phyloP scores from a whole-genome alignment of 2,888 invertebrate genomes.

The Mechanitis messenoides region DNA sequence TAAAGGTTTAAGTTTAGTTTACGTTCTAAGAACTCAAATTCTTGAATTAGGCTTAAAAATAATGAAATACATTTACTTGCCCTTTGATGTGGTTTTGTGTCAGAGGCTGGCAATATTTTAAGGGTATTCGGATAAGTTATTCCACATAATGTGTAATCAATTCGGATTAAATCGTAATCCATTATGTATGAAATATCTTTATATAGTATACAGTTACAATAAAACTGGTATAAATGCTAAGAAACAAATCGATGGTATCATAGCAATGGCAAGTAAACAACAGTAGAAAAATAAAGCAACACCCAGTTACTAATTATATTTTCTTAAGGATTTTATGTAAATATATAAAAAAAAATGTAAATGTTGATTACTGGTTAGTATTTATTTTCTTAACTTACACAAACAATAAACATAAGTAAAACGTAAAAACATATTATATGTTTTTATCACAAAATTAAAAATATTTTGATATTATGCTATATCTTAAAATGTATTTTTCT shows the following conservation, averaged over 20 bases:
- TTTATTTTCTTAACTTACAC: too few relatives aligned
- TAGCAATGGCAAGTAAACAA: conserved; percentile 20
- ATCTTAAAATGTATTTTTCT: too few relatives aligned
- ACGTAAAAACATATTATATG: too few relatives aligned
- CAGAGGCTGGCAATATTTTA: conserved; percentile 82
- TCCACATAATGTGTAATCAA: conserved; percentile 90
- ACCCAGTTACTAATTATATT: not conserved
- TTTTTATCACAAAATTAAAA: too few relatives aligned
- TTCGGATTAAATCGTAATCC: conserved; percentile 86
- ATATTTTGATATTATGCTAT: too few relatives aligned
- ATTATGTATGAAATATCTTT: conserved; percentile 53
- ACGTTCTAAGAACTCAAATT: not conserved
- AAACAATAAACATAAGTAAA: too few relatives aligned
- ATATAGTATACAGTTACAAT: not conserved
- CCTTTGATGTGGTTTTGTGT: conserved; percentile 80
- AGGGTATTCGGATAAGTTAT: conserved; percentile 86
- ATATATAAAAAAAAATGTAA: too few relatives aligned
- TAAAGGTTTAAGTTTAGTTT: not conserved
- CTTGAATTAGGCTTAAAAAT: too few relatives aligned
- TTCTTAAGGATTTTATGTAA: too few relatives aligned
- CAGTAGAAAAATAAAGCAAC: conserved; percentile 1
- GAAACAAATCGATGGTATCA: conserved; percentile 23
- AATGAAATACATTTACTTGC: conserved; percentile 9
- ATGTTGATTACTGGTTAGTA: too few relatives aligned
- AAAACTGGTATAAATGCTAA: not conserved